These are phyloP conservation scores for Stomatorhinus walkeri DNA, from an alignment of 2,797 vertebrate genomes.

Conservation along the genomic window DNA sequence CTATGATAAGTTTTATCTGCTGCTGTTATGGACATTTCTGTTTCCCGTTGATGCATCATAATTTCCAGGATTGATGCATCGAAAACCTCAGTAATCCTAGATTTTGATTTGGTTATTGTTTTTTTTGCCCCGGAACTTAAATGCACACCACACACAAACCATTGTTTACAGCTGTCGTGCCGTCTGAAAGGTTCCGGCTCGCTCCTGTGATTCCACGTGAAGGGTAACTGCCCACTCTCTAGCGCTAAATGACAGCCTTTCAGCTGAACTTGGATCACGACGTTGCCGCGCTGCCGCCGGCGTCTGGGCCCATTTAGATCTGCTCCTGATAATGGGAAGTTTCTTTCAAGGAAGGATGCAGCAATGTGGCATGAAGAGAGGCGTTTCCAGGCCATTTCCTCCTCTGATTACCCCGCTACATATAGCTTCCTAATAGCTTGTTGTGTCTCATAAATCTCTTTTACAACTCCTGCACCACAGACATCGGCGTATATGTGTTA, in stretches of 20 bases:
- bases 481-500: conserved; percentile 52
- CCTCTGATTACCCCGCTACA: conserved; percentile 68
- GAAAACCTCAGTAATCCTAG: background rate
- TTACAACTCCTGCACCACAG: conserved; percentile 54
- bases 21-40: background rate
- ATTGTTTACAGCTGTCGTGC: background rate
- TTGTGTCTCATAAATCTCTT: conserved; percentile 71
- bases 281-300: conserved; percentile 35
- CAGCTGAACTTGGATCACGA: conserved; percentile 48
- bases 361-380: conserved; percentile 74
- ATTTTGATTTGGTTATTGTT: background rate
- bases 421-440: conserved; percentile 69
- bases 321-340: conserved; percentile 65
- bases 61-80: background rate
- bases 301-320: conserved; percentile 52
- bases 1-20: background rate
- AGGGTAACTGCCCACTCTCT: background rate
- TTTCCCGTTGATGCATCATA: background rate
- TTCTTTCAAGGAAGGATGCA: conserved; percentile 72
- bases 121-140: background rate
- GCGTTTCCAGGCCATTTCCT: conserved; percentile 73
- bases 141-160: background rate
- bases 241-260: conserved; percentile 6
- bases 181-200: conserved; percentile 21
- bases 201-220: conserved; percentile 37